These are phyloP conservation scores for Pachypsylla venusta DNA, from an alignment of 1,140 invertebrate species.

Conservation along the genomic window DNA sequence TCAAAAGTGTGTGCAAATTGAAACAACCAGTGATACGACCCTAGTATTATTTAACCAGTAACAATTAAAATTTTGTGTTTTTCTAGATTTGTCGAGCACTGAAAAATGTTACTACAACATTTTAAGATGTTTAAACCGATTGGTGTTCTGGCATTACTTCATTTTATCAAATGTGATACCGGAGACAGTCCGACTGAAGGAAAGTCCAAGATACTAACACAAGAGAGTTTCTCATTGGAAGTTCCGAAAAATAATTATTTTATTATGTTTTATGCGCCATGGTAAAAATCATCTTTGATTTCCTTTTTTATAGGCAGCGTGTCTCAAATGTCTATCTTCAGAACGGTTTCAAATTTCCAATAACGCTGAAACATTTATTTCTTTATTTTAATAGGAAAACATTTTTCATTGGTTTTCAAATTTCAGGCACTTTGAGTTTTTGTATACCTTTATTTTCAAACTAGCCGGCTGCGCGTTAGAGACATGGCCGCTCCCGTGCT, in stretches of 20 bases:
- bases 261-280: slow-evolving; percentile 62
- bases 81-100: too few species aligned
- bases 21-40: too few species aligned
- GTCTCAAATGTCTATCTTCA: background rate
- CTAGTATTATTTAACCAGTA: too few species aligned
- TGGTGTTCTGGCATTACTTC: background rate
- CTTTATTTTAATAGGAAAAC: background rate
- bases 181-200: background rate
- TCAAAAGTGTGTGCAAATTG: too few species aligned
- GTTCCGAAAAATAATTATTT: slow-evolving; percentile 49
- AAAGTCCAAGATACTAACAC: slow-evolving; percentile 26
- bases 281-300: slow-evolving; percentile 35
- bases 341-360: background rate
- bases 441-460: too few species aligned
- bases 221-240: slow-evolving; percentile 39
- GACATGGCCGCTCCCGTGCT: too few species aligned
- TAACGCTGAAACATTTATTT: background rate
- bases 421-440: too few species aligned
- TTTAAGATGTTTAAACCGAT: background rate
- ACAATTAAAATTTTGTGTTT: too few species aligned
- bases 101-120: too few species aligned
- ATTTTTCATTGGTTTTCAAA: background rate
- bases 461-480: too few species aligned
- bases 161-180: background rate
- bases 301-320: background rate